Conservation (phyloP, 2,797 vertebrate genomes). For the Mormyrops attenuatus region DNA sequence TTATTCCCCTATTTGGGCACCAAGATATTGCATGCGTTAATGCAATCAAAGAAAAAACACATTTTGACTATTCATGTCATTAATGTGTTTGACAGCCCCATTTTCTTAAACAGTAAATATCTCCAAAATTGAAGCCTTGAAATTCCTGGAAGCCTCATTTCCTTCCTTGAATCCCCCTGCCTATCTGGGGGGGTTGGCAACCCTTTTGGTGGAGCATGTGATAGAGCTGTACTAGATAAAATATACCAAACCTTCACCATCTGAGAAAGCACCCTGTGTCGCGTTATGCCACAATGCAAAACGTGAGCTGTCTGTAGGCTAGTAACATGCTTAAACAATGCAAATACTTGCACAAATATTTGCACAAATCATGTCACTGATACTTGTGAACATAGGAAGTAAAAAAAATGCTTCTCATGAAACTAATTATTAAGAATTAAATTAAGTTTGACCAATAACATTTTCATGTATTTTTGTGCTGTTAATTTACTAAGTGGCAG, state of each 20-base stretch:
- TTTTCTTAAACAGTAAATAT: neutral
- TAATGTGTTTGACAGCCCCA: neutral
- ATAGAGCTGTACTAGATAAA: neutral
- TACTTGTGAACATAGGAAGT: neutral
- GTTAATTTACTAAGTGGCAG: neutral
- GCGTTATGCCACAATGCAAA: neutral
- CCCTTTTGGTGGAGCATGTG: neutral
- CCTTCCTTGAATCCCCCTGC: neutral
- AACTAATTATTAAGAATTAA: neutral
- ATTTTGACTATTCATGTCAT: neutral
- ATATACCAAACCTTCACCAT: neutral
- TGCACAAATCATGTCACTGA: neutral
- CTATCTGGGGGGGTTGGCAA: neutral
- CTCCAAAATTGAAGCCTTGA: neutral
- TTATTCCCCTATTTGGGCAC: neutral
- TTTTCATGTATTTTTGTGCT: neutral
- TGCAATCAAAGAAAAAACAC: neutral
- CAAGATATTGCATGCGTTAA: neutral
- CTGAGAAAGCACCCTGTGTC: neutral
- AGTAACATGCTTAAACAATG: neutral
- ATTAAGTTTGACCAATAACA: neutral
- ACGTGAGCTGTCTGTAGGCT: neutral
- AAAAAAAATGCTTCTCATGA: neutral
- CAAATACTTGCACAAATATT: neutral
- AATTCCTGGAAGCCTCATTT: neutral